A percentile compares a stretch with the other conserved stretches of the same genome.
phyloP scores from a whole-genome alignment of 2,797 vertebrate genomes.

The Morelia viridis region DNA sequence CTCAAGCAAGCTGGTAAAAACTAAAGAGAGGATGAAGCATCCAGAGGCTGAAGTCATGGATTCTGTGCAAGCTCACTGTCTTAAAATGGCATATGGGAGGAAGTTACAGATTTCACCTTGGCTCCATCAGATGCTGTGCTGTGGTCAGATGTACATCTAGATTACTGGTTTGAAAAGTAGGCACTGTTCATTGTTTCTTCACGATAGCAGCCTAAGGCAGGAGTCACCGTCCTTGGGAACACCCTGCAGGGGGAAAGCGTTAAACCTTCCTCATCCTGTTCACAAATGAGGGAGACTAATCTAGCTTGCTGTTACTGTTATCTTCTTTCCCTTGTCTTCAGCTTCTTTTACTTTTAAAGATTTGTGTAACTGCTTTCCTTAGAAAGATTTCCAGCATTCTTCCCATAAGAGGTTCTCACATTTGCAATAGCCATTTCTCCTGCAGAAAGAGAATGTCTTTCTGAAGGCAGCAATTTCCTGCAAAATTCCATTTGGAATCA shows the following conservation, averaged over 20 bases:
- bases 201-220: background rate
- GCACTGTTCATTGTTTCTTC: background rate
- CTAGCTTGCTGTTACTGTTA: background rate
- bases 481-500: constrained; percentile 14
- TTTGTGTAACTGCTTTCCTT: background rate
- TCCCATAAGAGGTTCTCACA: background rate
- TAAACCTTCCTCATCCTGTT: background rate
- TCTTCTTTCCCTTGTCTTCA: background rate
- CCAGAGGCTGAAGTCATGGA: background rate
- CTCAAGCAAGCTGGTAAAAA: background rate
- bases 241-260: background rate
- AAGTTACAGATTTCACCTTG: background rate
- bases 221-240: background rate
- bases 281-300: background rate
- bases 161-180: background rate
- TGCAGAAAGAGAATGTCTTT: background rate
- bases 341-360: background rate
- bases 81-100: background rate
- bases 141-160: background rate
- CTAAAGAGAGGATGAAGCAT: background rate
- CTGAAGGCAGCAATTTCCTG: constrained; percentile 3
- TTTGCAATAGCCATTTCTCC: background rate
- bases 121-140: background rate
- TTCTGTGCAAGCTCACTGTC: background rate
- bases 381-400: background rate